Evolutionary conservation across 2,888 invertebrate species (phyloP).

Genomic region (Tetramorium bicarinatum): DNA sequence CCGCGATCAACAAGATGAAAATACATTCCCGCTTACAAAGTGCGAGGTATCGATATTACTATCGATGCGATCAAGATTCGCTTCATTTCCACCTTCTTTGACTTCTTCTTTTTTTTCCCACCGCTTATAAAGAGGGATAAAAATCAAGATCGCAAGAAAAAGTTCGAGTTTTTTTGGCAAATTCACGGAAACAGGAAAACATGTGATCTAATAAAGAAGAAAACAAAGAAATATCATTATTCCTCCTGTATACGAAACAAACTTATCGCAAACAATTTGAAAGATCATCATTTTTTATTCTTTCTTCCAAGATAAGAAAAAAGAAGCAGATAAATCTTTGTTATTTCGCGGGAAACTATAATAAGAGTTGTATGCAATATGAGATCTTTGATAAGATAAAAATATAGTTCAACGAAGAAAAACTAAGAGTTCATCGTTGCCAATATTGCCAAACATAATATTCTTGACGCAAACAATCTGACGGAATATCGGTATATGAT

Average conservation of each 20-base stretch:
- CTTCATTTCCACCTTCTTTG: constrained; percentile 60
- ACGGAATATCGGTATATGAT: not conserved
- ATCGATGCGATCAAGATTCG: constrained; percentile 62
- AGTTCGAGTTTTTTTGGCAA: not conserved
- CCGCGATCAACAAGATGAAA: constrained; percentile 53
- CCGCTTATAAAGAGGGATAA: not conserved
- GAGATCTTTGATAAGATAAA: not conserved
- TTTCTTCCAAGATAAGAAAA: not conserved
- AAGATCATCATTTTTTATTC: not conserved
- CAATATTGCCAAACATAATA: not conserved
- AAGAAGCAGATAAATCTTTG: not conserved
- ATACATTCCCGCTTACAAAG: constrained; percentile 66
- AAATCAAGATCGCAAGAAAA: constrained; percentile 8
- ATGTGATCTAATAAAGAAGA: not conserved
- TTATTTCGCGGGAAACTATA: not conserved
- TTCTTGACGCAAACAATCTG: not conserved
- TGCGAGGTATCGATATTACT: constrained; percentile 63
- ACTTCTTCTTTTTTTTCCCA: constrained; percentile 22
- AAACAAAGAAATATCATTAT: constrained; percentile 5
- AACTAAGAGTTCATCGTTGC: not conserved
- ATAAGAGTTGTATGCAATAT: not conserved
- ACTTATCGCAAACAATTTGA: not conserved
- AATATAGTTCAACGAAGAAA: not conserved
- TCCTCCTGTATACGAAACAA: not conserved
- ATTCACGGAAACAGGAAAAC: not conserved